Evolutionary conservation across 2,888 invertebrate genomes (phyloP), one percentile per base, ranked within the genome.

Genomic region (Sphecodes monilicornis): DNA sequence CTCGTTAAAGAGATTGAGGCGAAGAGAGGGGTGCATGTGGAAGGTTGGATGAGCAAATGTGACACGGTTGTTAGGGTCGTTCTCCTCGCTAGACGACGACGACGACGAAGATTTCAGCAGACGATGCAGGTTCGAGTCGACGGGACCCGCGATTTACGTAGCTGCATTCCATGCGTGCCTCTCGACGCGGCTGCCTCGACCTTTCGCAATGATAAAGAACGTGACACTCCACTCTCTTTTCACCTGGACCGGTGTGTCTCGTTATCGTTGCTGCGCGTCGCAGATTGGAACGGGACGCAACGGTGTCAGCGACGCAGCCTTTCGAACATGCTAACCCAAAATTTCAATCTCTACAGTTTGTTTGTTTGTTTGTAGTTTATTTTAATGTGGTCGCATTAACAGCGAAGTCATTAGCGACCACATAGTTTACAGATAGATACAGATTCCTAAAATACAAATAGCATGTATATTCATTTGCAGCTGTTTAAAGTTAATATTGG

Each of bases 191-290:
- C 76, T 46, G 39, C 73, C 57, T 73, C 73, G 73, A 73, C 73
- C 73, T 73, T 73, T 73, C 73, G 57, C 73, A 73, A 73, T 50
- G 73, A 73, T 73, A 73, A 73, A 50, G 68, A 76, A 68, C 66
- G 46, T 66, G 46, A 22, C 36, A 50, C 57, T 41, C 41, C 69
- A 26, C 26, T 26, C 41, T 41, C 36, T 69, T 69, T 71, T 71
- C 70, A 71, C 70, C 70, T 71, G 70, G 26, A 41, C 66, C 32
- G 36, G 66, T 64, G 60, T 29, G 57, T 57, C 60, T 64, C 60
- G 60, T 64, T 64, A 64, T 64, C 66, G 32, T 36, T 18, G 18
- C 36, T 18, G 3, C 36, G 68, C 39, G 39, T n/a, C 39, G 68
- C 26, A 26, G 57, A 57, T 57, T 57, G 26, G 26, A 57, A 57